These are phyloP conservation scores for Caenorhabditis sinica DNA, from an alignment of 2,888 invertebrate species.

Conservation along the genomic window DNA sequence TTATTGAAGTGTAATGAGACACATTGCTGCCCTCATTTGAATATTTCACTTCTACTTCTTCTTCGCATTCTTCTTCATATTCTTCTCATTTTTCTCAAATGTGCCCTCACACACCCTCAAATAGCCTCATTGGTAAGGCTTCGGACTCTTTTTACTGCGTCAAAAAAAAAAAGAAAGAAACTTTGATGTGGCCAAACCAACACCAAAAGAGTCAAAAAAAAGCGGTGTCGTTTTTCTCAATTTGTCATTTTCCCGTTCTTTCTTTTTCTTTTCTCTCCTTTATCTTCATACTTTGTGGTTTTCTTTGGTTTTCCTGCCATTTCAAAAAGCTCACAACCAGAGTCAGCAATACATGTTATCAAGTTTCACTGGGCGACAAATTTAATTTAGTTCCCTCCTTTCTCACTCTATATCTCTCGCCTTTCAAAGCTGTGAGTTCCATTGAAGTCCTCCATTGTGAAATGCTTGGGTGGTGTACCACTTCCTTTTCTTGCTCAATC, in stretches of 20 bases:
- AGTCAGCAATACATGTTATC: constrained; percentile 46
- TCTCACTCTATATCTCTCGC: constrained; percentile 4
- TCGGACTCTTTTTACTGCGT: constrained; percentile 7
- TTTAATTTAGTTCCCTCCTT: constrained; percentile 31
- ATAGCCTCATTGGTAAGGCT: constrained; percentile 22
- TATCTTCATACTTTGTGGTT: constrained; percentile 9
- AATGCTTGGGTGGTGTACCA: not conserved
- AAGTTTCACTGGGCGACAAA: constrained; percentile 45
- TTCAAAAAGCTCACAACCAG: not conserved
- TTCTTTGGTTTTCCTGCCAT: not conserved
- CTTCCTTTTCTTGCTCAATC: constrained; percentile 25
- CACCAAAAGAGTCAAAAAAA: constrained; percentile 24
- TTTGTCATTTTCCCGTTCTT: constrained; percentile 58
- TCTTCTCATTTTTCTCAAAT: not conserved
- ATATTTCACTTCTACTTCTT: not conserved
- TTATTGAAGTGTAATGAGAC: not conserved
- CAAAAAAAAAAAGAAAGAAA: constrained; percentile 30
- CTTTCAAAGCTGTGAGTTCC: constrained; percentile 20
- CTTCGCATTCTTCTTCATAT: not conserved
- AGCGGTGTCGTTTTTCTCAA: constrained; percentile 60
- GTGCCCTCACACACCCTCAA: constrained; percentile 36
- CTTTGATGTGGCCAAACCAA: constrained; percentile 54
- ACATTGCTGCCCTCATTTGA: not conserved
- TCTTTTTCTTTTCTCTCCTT: constrained; percentile 24
- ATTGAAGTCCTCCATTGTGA: constrained; percentile 29